phyloP scores from a whole-genome alignment of 2,888 invertebrate species.

The Trisateles emortualis region DNA sequence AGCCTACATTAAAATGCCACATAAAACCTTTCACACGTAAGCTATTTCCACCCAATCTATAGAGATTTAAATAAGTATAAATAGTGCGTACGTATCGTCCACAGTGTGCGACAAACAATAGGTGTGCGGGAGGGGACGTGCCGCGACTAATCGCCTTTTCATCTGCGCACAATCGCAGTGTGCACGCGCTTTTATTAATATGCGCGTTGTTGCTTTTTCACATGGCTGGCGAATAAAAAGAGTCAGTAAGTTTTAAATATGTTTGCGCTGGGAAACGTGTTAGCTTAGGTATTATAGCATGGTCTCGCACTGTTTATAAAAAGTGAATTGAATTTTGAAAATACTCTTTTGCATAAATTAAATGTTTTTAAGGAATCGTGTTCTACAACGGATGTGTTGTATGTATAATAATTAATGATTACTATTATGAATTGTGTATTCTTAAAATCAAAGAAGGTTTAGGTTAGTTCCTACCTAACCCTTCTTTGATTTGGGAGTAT shows the following conservation, averaged over 20 bases:
- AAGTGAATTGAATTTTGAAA: too few relatives aligned
- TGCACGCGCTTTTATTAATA: constrained; percentile 76
- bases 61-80: constrained; percentile 65
- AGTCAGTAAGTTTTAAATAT: constrained; percentile 43
- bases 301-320: too few relatives aligned
- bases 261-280: constrained; percentile 22
- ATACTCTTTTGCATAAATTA: too few relatives aligned
- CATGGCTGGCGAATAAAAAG: constrained; percentile 48
- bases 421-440: too few relatives aligned
- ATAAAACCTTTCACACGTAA: constrained; percentile 20
- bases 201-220: constrained; percentile 55
- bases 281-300: constrained; percentile 11
- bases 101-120: constrained; percentile 53
- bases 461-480: too few relatives aligned
- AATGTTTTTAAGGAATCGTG: too few relatives aligned
- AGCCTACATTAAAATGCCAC: background rate
- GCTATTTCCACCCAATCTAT: constrained; percentile 33
- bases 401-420: too few relatives aligned
- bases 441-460: too few relatives aligned
- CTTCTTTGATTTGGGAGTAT: too few relatives aligned
- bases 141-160: constrained; percentile 54
- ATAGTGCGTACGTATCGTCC: constrained; percentile 58
- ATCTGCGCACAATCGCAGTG: constrained; percentile 57
- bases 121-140: constrained; percentile 46
- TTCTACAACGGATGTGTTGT: background rate